Conservation (phyloP, 2,888 invertebrate species). For the Phoenoteleia sp. region DNA sequence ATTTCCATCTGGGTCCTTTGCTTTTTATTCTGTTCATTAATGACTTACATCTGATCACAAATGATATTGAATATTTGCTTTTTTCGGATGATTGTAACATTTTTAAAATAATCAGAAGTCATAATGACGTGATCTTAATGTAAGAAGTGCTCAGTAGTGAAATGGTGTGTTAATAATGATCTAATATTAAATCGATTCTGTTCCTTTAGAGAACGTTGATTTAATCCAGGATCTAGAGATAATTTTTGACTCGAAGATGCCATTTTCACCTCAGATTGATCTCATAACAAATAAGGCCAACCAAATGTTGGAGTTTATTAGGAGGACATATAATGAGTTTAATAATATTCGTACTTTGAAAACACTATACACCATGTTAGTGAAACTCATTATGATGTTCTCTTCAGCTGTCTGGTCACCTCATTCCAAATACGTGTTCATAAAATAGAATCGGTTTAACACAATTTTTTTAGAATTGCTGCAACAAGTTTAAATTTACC, state of each 20-base stretch:
- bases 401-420: conserved; percentile 6
- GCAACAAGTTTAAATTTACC: background rate
- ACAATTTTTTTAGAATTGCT: conserved; percentile 1
- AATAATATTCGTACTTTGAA: background rate
- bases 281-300: background rate
- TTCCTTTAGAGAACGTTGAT: background rate
- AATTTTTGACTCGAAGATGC: conserved; percentile 5
- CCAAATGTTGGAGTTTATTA: background rate
- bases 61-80: background rate
- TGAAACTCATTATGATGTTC: background rate
- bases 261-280: background rate
- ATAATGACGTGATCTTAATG: background rate
- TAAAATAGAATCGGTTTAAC: conserved; percentile 4
- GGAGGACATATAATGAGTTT: background rate
- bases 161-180: background rate
- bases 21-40: background rate
- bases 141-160: background rate
- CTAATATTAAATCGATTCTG: background rate
- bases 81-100: background rate
- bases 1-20: background rate
- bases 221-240: background rate
- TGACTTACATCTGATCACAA: background rate
- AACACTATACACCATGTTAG: background rate
- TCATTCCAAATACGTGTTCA: background rate
- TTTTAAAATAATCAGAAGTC: background rate